phyloP scores from a whole-genome alignment of 2,797 vertebrate genomes.

The Dendrocincla fuliginosa region DNA sequence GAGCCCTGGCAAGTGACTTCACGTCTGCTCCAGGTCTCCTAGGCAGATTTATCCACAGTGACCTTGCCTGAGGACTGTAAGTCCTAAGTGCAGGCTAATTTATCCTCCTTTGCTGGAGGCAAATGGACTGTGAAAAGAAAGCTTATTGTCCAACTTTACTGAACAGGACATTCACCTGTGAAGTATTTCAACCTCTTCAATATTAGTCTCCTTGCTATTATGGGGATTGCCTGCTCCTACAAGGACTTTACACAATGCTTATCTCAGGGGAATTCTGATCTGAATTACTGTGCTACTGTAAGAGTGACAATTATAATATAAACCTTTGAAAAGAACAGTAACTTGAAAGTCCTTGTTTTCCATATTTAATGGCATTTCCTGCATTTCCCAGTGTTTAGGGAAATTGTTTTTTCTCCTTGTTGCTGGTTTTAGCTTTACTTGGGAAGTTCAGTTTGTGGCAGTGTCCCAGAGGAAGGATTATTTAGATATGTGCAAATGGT shows the following conservation, averaged over 20 bases:
- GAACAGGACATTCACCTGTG: neutral
- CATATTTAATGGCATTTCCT: neutral
- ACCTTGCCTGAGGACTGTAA: neutral
- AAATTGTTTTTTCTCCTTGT: neutral
- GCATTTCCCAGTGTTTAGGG: neutral
- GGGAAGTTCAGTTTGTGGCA: neutral
- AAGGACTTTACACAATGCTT: neutral
- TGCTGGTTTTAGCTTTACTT: neutral
- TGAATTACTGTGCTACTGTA: neutral
- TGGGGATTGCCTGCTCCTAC: neutral
- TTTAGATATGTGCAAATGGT: neutral
- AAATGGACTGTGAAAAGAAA: constrained; percentile 20
- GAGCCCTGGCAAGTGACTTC: neutral
- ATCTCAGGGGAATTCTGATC: neutral
- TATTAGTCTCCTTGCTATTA: neutral
- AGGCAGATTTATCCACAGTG: neutral
- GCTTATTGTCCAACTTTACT: neutral
- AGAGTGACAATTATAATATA: neutral
- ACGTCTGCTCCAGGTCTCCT: rapidly evolving
- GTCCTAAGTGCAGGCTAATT: neutral
- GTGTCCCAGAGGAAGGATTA: neutral
- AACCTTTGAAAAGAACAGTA: neutral
- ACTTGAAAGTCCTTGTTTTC: neutral
- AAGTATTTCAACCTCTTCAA: neutral
- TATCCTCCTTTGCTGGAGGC: neutral